These are phyloP conservation scores for Ptychochromis oligacanthus DNA, from an alignment of 2,113 vertebrate genomes.

Conservation along the genomic window DNA sequence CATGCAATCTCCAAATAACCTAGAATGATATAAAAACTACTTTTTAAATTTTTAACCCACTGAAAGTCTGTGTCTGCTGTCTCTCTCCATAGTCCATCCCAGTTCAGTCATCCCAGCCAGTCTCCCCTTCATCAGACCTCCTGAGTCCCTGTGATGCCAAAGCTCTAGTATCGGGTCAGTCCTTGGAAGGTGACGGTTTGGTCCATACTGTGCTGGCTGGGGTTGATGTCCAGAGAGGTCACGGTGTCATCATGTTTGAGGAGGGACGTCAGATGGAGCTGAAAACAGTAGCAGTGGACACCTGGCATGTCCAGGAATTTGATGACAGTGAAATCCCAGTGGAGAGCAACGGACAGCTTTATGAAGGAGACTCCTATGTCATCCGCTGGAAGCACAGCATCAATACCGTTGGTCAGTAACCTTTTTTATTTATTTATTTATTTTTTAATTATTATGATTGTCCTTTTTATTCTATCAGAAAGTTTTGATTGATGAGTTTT, in stretches of 20 bases:
- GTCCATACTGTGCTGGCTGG: conserved; percentile 61
- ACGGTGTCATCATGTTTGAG: conserved; percentile 60
- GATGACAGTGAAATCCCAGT: conserved; percentile 64
- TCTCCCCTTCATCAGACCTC: conserved; percentile 26
- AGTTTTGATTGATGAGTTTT: not conserved
- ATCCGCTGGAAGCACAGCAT: conserved; percentile 77
- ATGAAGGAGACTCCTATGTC: conserved; percentile 79
- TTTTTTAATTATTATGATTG: not conserved
- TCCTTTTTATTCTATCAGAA: not conserved
- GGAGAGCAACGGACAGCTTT: conserved; percentile 76
- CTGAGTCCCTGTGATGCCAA: conserved; percentile 75
- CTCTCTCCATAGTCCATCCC: not conserved
- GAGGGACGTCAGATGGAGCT: conserved; percentile 63
- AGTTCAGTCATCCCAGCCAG: not conserved
- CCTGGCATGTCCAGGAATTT: conserved; percentile 78
- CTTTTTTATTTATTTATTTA: not conserved
- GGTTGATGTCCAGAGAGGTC: conserved; percentile 72
- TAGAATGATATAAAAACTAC: not conserved
- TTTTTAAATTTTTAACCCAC: not conserved
- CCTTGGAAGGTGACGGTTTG: not conserved
- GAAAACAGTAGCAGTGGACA: conserved; percentile 68
- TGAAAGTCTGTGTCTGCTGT: not conserved
- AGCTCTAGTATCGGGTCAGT: conserved; percentile 47
- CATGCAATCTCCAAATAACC: not conserved
- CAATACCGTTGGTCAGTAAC: conserved; percentile 58